Base-by-base conservation (phyloP, 2,113 vertebrate genomes). In the Oceanodroma tethys region DNA sequence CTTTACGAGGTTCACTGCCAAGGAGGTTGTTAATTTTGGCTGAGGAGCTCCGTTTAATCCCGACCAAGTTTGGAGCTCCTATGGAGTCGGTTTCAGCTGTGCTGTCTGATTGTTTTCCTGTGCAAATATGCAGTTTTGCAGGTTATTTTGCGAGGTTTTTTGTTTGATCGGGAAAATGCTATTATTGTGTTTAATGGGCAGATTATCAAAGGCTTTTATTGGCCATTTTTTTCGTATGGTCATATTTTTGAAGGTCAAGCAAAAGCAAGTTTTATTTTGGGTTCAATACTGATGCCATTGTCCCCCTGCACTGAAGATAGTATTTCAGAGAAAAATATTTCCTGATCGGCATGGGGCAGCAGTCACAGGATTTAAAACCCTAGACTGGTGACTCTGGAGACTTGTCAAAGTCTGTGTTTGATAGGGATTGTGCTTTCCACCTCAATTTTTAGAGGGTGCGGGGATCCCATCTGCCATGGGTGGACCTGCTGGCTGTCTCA, bases 21-120 rank as follows among this genome's bases (percentile, higher is more conserved):
- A 90, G 73, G 83, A 84, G 34, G 42, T 86, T 97, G 97, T 97
- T 98, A 91, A 68, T 96, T 97, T 96, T 97, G 97, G 87, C 95
- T 74, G 53, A 74, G 48, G 52, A 63, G 32, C 53, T 84, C 65
- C 11, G 58, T 97, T 83, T 96, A 96, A 95, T 95, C 84, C 76
- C 29, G 12, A 65, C 80, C 47, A 42, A 90, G 75, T 70, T 71
- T 66, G 76, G 65, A 72, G 30, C 91, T 96, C 92, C 86, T 73
- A 27, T 65, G 83, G 92, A 80, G 88, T 87, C 94, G 86, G 81
- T 90, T 97, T 93, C 60, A 36, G 81, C 90, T 95, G 90, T 32
- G 67, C 88, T 86, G 38, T 80, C 50, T 62, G 89, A 53, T 94
- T 95, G 89, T 93, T 97, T 93, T 97, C 75, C 91, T 86, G 76